Evolutionary conservation across 2,797 vertebrate genomes (phyloP).

Genomic region (Tapirus indicus): DNA sequence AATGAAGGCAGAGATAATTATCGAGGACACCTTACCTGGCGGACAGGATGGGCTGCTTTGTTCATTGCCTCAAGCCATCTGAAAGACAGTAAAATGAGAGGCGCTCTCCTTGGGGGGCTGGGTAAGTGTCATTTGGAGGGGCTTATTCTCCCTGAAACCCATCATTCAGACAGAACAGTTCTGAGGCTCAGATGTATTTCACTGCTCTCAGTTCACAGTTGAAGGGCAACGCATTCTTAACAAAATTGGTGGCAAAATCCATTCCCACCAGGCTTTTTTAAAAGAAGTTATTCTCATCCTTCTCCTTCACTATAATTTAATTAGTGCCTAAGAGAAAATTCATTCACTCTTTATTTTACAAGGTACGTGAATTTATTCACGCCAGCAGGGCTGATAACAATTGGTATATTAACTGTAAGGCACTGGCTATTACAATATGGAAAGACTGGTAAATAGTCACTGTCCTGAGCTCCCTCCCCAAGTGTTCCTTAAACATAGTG

Average conservation of each 20-base stretch:
- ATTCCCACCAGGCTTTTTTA: not conserved
- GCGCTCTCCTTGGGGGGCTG: not conserved
- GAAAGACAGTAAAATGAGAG: slow-evolving; percentile 63
- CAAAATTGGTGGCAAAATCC: not conserved
- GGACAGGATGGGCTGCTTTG: slow-evolving; percentile 92
- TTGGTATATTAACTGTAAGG: not conserved
- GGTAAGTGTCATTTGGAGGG: not conserved
- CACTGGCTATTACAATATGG: not conserved
- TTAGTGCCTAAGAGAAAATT: not conserved
- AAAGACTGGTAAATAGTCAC: not conserved
- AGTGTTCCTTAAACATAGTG: not conserved
- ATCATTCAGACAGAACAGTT: not conserved
- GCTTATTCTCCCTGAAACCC: not conserved
- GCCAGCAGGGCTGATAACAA: not conserved
- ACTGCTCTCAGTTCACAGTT: not conserved
- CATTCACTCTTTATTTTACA: not conserved
- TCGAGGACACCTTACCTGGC: slow-evolving; percentile 89
- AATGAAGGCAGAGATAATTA: not conserved
- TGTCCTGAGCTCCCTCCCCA: too few relatives aligned
- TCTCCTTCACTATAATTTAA: slow-evolving; percentile 16
- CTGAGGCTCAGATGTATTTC: not conserved
- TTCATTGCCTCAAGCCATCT: slow-evolving; percentile 96
- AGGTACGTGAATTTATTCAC: not conserved
- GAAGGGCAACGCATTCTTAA: not conserved
- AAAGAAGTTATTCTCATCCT: slow-evolving; percentile 22